A percentile compares a stretch with the other conserved stretches of the same genome.
These are phyloP conservation scores for Linyphia triangularis DNA, from an alignment of 2,888 invertebrate genomes.

Conservation along the genomic window DNA sequence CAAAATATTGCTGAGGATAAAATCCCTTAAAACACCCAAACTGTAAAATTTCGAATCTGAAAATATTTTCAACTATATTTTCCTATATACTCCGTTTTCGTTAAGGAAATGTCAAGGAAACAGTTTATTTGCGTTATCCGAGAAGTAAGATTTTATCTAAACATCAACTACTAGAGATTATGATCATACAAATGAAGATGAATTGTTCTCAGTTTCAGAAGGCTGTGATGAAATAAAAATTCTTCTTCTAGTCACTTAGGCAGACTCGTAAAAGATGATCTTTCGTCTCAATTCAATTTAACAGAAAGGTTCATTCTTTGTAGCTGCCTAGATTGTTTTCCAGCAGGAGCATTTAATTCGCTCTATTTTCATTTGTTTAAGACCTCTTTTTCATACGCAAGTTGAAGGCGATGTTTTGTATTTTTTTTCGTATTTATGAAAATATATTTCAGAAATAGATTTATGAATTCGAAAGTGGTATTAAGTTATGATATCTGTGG, in stretches of 20 bases:
- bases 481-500: neutral
- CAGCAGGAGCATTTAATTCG: slow-evolving; percentile 8
- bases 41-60: neutral
- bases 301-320: slow-evolving; percentile 9
- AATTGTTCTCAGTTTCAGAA: slow-evolving; percentile 1
- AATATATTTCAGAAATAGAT: neutral
- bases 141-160: slow-evolving; percentile 4
- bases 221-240: slow-evolving; percentile 14
- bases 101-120: neutral
- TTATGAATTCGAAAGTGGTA: slow-evolving; percentile 12
- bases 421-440: neutral
- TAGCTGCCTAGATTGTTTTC: slow-evolving; percentile 3
- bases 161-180: neutral
- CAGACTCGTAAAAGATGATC: slow-evolving; percentile 2
- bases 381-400: neutral
- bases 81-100: neutral
- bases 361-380: slow-evolving; percentile 7
- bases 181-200: slow-evolving; percentile 26
- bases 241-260: slow-evolving; percentile 6
- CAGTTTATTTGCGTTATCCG: slow-evolving; percentile 21
- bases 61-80: neutral
- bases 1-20: too few relatives aligned
- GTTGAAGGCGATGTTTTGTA: neutral
- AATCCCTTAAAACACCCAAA: neutral
- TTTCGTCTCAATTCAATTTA: slow-evolving; percentile 32